A percentile compares a stretch with the other conserved stretches of the same genome.
Conservation (phyloP, 2,888 invertebrate genomes). For the Polymixis lichenea region DNA sequence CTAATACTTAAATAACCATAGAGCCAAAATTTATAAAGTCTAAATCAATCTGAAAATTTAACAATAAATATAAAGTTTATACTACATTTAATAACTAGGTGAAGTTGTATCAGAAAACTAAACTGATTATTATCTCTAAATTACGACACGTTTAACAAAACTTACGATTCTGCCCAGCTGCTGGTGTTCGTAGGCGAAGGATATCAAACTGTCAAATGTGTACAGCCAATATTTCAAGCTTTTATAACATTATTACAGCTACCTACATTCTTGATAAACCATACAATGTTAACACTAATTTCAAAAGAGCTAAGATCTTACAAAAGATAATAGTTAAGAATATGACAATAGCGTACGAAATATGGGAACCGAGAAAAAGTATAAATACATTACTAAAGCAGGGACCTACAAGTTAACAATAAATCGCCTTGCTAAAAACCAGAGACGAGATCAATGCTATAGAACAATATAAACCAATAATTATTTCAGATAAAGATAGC, state of each 20-base stretch:
- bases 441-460: neutral
- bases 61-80: conserved; percentile 13
- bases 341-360: neutral
- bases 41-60: conserved; percentile 27
- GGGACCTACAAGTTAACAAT: neutral
- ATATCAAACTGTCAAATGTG: conserved; percentile 29
- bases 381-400: neutral
- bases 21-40: neutral
- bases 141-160: conserved; percentile 33
- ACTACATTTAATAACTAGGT: conserved; percentile 5
- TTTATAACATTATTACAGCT: conserved; percentile 21
- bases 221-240: conserved; percentile 27
- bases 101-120: conserved; percentile 11
- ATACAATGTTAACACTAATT: conserved; percentile 31
- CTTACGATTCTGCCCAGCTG: conserved; percentile 25
- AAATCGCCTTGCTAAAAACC: neutral
- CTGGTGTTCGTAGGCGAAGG: conserved; percentile 37
- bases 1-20: neutral
- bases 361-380: neutral
- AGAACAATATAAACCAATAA: no score
- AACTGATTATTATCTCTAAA: conserved; percentile 37
- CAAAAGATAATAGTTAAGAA: conserved; percentile 7
- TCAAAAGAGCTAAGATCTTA: neutral
- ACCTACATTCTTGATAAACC: conserved; percentile 3
- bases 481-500: neutral